Conservation (phyloP, 1,140 invertebrate genomes). For the Orchesella cincta region DNA sequence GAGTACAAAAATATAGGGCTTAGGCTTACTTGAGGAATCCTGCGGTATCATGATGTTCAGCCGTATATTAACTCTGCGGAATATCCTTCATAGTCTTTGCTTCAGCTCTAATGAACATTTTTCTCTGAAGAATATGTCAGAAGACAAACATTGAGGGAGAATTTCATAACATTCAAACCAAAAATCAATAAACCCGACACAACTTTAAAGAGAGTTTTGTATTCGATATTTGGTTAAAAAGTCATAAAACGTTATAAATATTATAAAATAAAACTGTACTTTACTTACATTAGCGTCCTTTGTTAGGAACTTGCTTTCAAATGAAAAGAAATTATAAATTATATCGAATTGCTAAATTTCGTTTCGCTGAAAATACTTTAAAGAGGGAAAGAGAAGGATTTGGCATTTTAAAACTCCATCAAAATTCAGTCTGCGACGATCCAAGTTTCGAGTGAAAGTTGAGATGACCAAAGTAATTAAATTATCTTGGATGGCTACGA, state of each 20-base stretch:
- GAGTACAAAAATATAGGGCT: too few relatives aligned
- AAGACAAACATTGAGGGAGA: too few relatives aligned
- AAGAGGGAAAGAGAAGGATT: too few relatives aligned
- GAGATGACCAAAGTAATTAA: slow-evolving; percentile 21
- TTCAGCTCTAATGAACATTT: too few relatives aligned
- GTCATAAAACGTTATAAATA: not conserved
- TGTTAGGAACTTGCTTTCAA: too few relatives aligned
- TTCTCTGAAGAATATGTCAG: too few relatives aligned
- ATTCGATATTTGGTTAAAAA: too few relatives aligned
- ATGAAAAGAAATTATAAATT: not conserved
- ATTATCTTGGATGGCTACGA: not conserved
- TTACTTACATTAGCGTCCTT: not conserved
- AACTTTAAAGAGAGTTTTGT: too few relatives aligned
- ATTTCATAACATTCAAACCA: too few relatives aligned
- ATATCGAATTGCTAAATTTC: not conserved
- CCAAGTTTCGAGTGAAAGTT: not conserved
- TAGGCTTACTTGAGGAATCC: slow-evolving; percentile 2
- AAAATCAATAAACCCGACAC: too few relatives aligned
- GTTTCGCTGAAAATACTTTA: too few relatives aligned
- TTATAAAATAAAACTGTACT: not conserved
- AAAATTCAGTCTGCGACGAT: not conserved
- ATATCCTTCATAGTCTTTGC: not conserved
- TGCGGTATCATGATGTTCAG: not conserved
- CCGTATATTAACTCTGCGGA: not conserved
- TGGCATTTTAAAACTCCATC: not conserved